Percentiles rank a stretch among this genome's conserved stretches.
Conservation (phyloP, 2,888 invertebrate genomes). For the Kryphioiulus occultus region DNA sequence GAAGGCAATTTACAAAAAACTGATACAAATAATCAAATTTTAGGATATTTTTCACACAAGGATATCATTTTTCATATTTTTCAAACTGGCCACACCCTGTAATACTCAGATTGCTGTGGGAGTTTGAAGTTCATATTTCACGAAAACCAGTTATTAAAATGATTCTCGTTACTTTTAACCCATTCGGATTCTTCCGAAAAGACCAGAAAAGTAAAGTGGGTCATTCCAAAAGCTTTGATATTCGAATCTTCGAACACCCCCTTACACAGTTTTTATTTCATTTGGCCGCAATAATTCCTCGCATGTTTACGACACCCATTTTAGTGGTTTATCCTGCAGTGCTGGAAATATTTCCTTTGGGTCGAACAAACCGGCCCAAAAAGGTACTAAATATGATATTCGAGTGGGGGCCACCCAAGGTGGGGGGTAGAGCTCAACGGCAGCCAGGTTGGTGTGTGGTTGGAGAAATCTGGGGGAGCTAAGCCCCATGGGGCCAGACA, state of each 20-base stretch:
- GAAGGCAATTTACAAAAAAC: too few relatives aligned
- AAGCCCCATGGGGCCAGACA: not conserved
- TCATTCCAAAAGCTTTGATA: not conserved
- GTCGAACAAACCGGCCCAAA: not conserved
- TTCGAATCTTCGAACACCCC: not conserved
- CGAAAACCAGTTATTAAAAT: not conserved
- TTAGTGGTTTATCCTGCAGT: constrained; percentile 5
- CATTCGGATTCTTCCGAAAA: not conserved
- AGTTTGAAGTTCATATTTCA: not conserved
- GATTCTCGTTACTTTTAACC: not conserved
- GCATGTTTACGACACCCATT: not conserved
- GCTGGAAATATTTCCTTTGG: not conserved
- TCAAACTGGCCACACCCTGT: not conserved
- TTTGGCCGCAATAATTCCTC: not conserved
- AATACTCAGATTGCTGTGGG: not conserved
- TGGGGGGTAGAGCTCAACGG: not conserved
- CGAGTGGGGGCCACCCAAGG: constrained; percentile 4
- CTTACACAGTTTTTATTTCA: not conserved
- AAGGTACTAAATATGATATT: not conserved
- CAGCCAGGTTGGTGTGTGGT: not conserved
- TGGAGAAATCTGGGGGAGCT: constrained; percentile 5
- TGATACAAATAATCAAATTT: too few relatives aligned
- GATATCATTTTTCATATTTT: too few relatives aligned
- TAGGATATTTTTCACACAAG: too few relatives aligned
- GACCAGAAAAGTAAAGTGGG: not conserved